phyloP scores from a whole-genome alignment of 2,113 vertebrate genomes.

The Nannobrachium achirus region DNA sequence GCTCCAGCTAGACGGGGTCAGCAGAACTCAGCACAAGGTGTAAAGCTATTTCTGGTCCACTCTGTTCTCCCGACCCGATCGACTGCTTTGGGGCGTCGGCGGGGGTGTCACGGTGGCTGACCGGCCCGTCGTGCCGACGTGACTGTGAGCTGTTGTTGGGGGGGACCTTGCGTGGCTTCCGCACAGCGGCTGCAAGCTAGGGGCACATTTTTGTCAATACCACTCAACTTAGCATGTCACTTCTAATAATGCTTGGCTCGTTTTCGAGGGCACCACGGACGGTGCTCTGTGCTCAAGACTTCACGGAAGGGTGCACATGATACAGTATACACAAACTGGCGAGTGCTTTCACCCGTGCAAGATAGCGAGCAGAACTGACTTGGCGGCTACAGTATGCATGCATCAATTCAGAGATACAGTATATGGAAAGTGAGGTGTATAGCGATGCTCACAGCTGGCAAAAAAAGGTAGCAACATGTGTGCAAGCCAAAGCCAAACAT shows the following conservation, averaged over 20 bases:
- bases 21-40: too few species aligned
- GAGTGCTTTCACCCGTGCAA: neutral
- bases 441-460: neutral
- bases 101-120: conserved; percentile 12
- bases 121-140: conserved; percentile 18
- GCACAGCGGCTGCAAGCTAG: conserved; percentile 29
- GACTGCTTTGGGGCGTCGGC: neutral
- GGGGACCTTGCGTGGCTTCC: conserved; percentile 1
- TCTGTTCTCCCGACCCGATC: neutral
- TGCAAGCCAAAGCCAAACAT: conserved; percentile 1
- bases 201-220: conserved; percentile 50
- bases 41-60: too few species aligned
- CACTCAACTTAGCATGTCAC: conserved; percentile 46
- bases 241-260: conserved; percentile 21
- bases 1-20: too few species aligned
- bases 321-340: too few species aligned
- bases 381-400: neutral
- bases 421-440: neutral
- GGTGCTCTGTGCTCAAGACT: conserved; percentile 1
- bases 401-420: neutral
- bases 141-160: neutral
- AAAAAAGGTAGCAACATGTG: neutral
- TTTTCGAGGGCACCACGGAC: neutral
- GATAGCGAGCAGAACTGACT: neutral
- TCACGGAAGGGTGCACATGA: conserved; percentile 5